Base-by-base conservation (phyloP, 2,113 vertebrate genomes). In the Beaufortia kweichowensis region DNA sequence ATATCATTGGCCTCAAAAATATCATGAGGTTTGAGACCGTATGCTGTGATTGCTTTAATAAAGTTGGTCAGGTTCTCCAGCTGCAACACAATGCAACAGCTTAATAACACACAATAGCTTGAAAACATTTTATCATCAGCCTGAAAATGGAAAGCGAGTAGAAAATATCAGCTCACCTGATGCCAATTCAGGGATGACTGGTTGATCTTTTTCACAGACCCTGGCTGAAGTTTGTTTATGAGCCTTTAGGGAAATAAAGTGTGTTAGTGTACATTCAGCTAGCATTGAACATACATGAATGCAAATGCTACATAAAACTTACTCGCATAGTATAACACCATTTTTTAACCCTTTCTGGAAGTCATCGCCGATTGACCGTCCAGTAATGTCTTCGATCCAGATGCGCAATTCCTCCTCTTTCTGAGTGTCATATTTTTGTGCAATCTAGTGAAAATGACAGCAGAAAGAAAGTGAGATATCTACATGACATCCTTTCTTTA, bases 1-100 rank as follows among this genome's bases (percentile, higher is more conserved):
- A 98, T 87, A 88, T 98, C 95, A 0, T 95, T 97, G 87, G 96
- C 96, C 82, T 98, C 96, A 0, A 98, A 98, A 79, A 94, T 91
- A 74, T 98, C 96, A 6, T 98, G 94, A 0, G 95, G 93, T 86
- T 95, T 98, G 88, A 98, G 91, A 69, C 96, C 95, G 0, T 95
- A 98, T 10, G 21, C 78, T n/a, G 88, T 92, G 90, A 92, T 94
- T 79, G 93, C 93, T 86, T 94, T 94, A 90, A 94, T 95, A 90
- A 98, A 98, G 89, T 95, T 95, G 33, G 95, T 94, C 83, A 98
- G 91, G 84, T 98, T 98, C 85, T 98, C 96, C 7, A 98, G 91
- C 96, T 98, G 80, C 39, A 59, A 79, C 50, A 66, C 35, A 65
- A 66, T 73, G 10, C 43, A 24, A 75, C 11, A 14, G 14, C 15